Evolutionary conservation across 2,113 vertebrate species (phyloP), one percentile per base, ranked within the genome.

Genomic region (Phoenicopterus ruber): DNA sequence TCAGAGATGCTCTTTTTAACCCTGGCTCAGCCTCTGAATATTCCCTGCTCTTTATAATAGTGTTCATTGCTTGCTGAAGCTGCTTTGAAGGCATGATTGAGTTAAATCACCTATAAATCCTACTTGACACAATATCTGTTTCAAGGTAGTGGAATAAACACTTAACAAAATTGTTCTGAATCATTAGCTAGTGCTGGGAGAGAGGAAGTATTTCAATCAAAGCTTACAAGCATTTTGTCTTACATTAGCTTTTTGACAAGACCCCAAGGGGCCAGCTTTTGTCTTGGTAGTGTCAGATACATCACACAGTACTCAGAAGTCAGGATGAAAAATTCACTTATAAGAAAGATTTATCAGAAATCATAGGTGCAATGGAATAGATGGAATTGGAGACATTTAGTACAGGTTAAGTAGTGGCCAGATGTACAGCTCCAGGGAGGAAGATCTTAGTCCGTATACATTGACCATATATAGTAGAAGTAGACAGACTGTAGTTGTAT

Each of bases 131-230:
- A 97, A 81, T 95, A 97, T 96, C 72, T 96, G 94, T 98, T 99
- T 98, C 99, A 98, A 98, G 98, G 96, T 94, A 96, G 93, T 97
- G 97, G 97, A 98, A 96, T 95, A 97, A 96, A 96, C 97, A 96
- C 94, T 92, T 96, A 88, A 88, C 74, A 83, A 97, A 98, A 98
- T 97, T 13, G 5, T 94, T 96, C 94, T 70, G 92, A 97, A 94
- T 96, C 97, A 88, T 93, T 96, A 97, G 82, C 83, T 98, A 94
- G 94, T 96, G 91, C 91, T 83, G 77, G 90, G 95, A 95, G 95
- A 96, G 88, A 84, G 94, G 90, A 97, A 97, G 80, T 90, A 91
- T 94, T 73, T 92, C 78, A 97, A 92, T 95, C 88, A 96, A 97
- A 97, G 81, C 88, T 89, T 96, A 95, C 94, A 97, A 94, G 88